Evolutionary conservation across 2,888 invertebrate species (phyloP).

Genomic region (Kuschelorhynchus macadamiae): DNA sequence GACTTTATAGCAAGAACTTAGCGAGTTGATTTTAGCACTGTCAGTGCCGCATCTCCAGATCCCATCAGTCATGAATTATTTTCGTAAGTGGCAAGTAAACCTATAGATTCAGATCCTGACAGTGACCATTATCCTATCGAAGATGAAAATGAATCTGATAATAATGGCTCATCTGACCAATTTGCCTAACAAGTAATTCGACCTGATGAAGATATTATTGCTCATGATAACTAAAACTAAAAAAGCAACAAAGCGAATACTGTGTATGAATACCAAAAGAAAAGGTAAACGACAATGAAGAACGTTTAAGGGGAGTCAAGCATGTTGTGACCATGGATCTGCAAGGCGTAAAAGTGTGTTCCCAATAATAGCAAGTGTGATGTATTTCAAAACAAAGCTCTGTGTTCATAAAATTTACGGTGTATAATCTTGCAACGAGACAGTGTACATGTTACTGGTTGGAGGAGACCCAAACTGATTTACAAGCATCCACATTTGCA

Average conservation of each 20-base stretch:
- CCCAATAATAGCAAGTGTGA: slow-evolving; percentile 29
- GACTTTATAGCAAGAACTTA: slow-evolving; percentile 3
- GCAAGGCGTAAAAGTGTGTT: slow-evolving; percentile 48
- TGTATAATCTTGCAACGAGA: slow-evolving; percentile 46
- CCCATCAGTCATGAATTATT: not conserved
- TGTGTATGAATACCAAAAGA: slow-evolving; percentile 6
- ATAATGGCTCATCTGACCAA: slow-evolving; percentile 1
- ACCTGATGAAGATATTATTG: not conserved
- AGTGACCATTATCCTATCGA: not conserved
- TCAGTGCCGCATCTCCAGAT: slow-evolving; percentile 1
- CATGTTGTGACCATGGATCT: slow-evolving; percentile 52
- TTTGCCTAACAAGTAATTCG: slow-evolving; percentile 5
- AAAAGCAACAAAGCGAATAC: slow-evolving; percentile 5
- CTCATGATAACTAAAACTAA: not conserved
- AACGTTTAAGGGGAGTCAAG: slow-evolving; percentile 25
- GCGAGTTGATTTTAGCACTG: slow-evolving; percentile 5
- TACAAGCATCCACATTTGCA: slow-evolving; percentile 44
- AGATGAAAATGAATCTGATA: not conserved
- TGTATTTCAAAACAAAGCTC: slow-evolving; percentile 57
- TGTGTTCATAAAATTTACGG: slow-evolving; percentile 36
- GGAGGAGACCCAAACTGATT: slow-evolving; percentile 53
- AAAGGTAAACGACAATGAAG: slow-evolving; percentile 12
- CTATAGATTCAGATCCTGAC: too few species aligned
- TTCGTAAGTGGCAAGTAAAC: not conserved
- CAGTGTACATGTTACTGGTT: slow-evolving; percentile 52